Conservation (phyloP, 2,113 vertebrate species). For the Synodontis membranacea region DNA sequence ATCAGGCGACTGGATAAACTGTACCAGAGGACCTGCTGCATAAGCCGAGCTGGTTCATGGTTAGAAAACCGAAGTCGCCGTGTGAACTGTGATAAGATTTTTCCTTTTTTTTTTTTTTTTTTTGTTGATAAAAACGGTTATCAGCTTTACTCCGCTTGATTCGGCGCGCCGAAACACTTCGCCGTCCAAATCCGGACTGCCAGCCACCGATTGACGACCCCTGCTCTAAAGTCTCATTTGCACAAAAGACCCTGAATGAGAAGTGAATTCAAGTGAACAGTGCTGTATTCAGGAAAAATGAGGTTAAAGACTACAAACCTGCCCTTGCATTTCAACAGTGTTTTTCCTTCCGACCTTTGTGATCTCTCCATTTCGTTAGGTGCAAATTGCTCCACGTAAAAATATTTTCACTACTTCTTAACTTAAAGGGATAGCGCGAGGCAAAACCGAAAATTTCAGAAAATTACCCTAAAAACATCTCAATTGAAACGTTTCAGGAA, state of each 20-base stretch:
- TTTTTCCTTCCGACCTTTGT: not conserved
- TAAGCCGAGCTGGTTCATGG: not conserved
- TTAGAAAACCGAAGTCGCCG: not conserved
- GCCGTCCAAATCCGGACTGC: not conserved
- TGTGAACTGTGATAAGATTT: not conserved
- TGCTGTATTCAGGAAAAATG: not conserved
- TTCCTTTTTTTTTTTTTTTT: too few species aligned
- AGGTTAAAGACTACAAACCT: not conserved
- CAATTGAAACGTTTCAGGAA: too few species aligned
- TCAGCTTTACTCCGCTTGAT: not conserved
- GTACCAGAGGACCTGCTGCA: not conserved
- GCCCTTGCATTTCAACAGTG: not conserved
- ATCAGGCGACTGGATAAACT: not conserved
- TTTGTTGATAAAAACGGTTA: not conserved
- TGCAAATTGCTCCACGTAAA: too few species aligned
- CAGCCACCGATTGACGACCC: not conserved
- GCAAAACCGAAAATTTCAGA: too few species aligned
- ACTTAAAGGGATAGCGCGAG: too few species aligned
- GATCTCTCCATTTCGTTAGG: not conserved
- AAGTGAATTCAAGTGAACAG: not conserved
- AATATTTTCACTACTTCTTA: not conserved
- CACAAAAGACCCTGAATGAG: not conserved
- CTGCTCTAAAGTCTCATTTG: not conserved
- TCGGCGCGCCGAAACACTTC: not conserved
- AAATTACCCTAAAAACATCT: too few species aligned